These are phyloP conservation scores for Koerneria pararmatus DNA, from an alignment of 2,888 invertebrate species.

Conservation along the genomic window DNA sequence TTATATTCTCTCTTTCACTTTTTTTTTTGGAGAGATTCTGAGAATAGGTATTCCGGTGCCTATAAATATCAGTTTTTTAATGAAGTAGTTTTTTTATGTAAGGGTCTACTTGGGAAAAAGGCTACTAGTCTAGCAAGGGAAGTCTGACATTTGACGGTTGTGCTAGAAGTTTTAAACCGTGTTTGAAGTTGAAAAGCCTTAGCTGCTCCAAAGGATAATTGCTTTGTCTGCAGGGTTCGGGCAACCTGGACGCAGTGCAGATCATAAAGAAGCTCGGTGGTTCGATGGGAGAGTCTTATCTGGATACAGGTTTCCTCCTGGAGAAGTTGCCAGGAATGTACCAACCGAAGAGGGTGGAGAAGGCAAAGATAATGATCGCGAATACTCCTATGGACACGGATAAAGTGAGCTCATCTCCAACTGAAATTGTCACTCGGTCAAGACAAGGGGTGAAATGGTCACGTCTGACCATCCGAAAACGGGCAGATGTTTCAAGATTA, in stretches of 20 bases:
- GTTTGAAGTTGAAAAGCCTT: not conserved
- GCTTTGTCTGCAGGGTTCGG: slow-evolving; percentile 70
- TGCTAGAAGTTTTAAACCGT: not conserved
- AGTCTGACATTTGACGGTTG: too few relatives aligned
- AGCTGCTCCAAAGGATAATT: too few relatives aligned
- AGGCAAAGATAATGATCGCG: slow-evolving; percentile 92
- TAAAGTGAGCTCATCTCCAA: slow-evolving; percentile 73
- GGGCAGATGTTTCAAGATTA: too few relatives aligned
- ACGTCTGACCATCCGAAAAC: too few relatives aligned
- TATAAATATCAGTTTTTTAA: too few relatives aligned
- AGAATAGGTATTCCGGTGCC: too few relatives aligned
- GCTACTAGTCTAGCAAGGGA: not conserved
- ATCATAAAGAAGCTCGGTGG: slow-evolving; percentile 95
- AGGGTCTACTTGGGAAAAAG: not conserved
- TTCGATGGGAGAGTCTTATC: slow-evolving; percentile 85
- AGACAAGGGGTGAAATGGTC: too few relatives aligned
- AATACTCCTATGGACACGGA: slow-evolving; percentile 99
- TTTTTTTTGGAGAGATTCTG: too few relatives aligned
- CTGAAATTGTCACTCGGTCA: too few relatives aligned
- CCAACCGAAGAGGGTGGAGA: slow-evolving; percentile 86
- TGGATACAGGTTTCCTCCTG: slow-evolving; percentile 83
- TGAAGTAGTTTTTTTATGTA: too few relatives aligned
- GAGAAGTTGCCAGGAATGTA: slow-evolving; percentile 95
- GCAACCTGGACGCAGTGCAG: slow-evolving; percentile 90
- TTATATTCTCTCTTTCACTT: too few relatives aligned